These are phyloP conservation scores for Vultur gryphus DNA, from an alignment of 2,797 vertebrate genomes.

Conservation along the genomic window DNA sequence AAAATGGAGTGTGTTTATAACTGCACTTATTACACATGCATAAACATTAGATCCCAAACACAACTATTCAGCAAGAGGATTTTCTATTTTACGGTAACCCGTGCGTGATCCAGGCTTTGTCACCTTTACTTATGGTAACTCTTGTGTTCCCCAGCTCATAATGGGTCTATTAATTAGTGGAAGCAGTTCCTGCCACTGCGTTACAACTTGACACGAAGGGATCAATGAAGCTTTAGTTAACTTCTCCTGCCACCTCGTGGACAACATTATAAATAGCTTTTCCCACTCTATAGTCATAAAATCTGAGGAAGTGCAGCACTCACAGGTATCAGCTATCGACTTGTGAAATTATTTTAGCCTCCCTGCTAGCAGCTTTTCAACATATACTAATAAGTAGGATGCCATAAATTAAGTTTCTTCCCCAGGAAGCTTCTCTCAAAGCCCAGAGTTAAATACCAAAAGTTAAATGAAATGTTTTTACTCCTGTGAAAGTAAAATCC, in stretches of 20 bases:
- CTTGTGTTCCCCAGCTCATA: background rate
- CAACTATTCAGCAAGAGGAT: background rate
- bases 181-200: too few relatives aligned
- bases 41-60: background rate
- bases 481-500: background rate
- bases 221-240: background rate
- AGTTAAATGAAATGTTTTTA: background rate
- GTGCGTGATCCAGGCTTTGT: background rate
- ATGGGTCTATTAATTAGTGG: background rate
- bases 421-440: background rate
- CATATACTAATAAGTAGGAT: background rate
- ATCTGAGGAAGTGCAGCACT: background rate
- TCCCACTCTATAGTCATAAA: accelerated
- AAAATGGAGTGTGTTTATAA: background rate
- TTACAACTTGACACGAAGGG: background rate
- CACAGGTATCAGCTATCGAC: background rate
- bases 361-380: background rate
- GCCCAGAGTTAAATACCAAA: background rate
- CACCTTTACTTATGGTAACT: background rate
- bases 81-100: background rate
- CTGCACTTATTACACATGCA: accelerated
- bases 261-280: background rate
- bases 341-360: background rate
- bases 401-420: background rate
- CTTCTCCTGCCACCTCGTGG: slow-evolving; percentile 77